phyloP scores from a whole-genome alignment of 2,888 invertebrate genomes.

The Dicyrtoma fusca region DNA sequence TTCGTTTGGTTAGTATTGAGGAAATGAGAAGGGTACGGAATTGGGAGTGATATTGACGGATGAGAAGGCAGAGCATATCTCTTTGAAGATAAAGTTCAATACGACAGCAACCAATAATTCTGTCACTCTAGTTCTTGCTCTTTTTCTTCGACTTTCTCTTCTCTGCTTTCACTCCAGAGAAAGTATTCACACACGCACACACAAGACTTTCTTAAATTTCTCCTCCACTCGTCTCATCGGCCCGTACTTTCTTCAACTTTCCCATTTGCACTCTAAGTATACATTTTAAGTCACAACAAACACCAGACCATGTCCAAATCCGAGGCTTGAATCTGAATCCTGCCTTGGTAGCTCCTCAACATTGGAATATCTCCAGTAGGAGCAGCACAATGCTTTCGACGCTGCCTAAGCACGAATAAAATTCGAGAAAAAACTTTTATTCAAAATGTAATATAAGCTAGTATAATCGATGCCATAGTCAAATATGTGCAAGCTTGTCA shows the following conservation, averaged over 20 bases:
- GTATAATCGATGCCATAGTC: too few species aligned
- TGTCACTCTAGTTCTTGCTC: conserved; percentile 49
- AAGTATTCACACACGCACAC: conserved; percentile 12
- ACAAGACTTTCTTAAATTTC: background rate
- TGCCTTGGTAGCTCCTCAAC: too few species aligned
- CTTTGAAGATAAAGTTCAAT: conserved; percentile 52
- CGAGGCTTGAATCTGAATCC: too few species aligned
- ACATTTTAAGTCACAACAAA: too few species aligned
- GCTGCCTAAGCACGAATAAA: too few species aligned
- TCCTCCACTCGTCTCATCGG: background rate
- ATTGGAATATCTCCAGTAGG: too few species aligned
- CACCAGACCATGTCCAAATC: too few species aligned
- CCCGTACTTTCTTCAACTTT: conserved; percentile 16
- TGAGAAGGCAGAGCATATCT: conserved; percentile 49
- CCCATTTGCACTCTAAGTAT: background rate
- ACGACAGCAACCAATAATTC: conserved; percentile 55
- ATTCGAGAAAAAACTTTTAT: too few species aligned
- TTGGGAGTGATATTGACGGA: conserved; percentile 56
- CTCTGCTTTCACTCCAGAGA: conserved; percentile 13
- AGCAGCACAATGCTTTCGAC: too few species aligned
- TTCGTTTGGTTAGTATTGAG: background rate
- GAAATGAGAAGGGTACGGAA: conserved; percentile 35
- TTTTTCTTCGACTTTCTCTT: conserved; percentile 39
- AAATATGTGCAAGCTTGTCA: too few species aligned
- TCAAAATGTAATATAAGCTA: too few species aligned